phyloP scores from a whole-genome alignment of 1,140 invertebrate genomes.

The Ooceraea biroi region DNA sequence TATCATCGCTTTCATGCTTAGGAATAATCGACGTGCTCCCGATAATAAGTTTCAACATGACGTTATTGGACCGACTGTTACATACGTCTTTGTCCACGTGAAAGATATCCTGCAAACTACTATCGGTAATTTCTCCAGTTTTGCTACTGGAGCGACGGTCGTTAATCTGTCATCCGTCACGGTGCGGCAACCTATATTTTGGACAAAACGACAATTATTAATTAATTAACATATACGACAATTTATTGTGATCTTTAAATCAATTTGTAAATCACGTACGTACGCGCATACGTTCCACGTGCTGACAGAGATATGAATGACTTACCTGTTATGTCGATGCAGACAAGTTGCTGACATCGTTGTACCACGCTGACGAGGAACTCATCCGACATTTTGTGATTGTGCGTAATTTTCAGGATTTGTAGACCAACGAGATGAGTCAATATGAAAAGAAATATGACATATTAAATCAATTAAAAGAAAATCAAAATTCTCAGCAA shows the following conservation, averaged over 20 bases:
- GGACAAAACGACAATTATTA: constrained; percentile 20
- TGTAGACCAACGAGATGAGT: constrained; percentile 75
- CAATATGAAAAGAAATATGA: constrained; percentile 28
- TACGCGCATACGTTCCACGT: no score
- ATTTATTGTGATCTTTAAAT: no score
- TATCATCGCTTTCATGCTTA: constrained; percentile 48
- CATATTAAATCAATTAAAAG: no score
- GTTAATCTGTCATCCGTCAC: constrained; percentile 72
- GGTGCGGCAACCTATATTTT: constrained; percentile 67
- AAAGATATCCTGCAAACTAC: constrained; percentile 66
- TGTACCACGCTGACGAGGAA: constrained; percentile 66
- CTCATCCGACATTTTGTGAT: constrained; percentile 60
- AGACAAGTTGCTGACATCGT: constrained; percentile 70
- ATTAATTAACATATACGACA: constrained; percentile 13
- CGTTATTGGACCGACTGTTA: constrained; percentile 70
- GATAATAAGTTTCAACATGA: constrained; percentile 76
- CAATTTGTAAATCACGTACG: no score
- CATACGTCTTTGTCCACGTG: constrained; percentile 71
- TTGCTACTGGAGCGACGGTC: constrained; percentile 68
- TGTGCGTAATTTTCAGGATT: constrained; percentile 65
- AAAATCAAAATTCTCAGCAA: no score
- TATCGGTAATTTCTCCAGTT: constrained; percentile 74
- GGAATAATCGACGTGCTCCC: constrained; percentile 63
- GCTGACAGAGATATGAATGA: constrained; percentile 36
- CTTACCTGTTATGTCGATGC: constrained; percentile 74